phyloP scores from a whole-genome alignment of 2,888 invertebrate species.

The Pheosia tremula region DNA sequence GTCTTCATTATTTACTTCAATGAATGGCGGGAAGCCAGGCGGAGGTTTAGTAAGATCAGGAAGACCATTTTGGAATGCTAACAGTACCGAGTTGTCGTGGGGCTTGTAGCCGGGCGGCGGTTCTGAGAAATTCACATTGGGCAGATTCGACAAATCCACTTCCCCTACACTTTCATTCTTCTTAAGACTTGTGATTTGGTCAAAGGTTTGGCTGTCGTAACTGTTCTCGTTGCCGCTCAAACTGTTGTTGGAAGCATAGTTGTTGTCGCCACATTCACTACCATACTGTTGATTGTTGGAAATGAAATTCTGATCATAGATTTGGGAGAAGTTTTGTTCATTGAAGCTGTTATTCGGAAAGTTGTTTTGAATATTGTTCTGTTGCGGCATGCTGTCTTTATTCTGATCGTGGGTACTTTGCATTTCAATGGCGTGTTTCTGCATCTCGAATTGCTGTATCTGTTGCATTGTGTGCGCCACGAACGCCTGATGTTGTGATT shows the following conservation, averaged over 20 bases:
- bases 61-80: constrained; percentile 85
- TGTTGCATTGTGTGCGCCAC: constrained; percentile 95
- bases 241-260: constrained; percentile 73
- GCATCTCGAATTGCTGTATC: constrained; percentile 93
- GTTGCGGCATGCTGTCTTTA: constrained; percentile 58
- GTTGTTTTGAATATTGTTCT: constrained; percentile 57
- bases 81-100: constrained; percentile 51
- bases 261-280: constrained; percentile 76
- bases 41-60: constrained; percentile 95
- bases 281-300: constrained; percentile 66
- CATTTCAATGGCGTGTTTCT: constrained; percentile 88
- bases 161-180: constrained; percentile 60
- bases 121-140: constrained; percentile 76
- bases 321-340: constrained; percentile 64
- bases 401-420: constrained; percentile 67
- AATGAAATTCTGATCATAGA: constrained; percentile 66
- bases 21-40: constrained; percentile 88
- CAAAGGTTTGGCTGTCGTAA: constrained; percentile 77
- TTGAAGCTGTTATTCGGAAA: constrained; percentile 67
- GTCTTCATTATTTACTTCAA: constrained; percentile 86
- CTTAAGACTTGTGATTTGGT: constrained; percentile 63
- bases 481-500: constrained; percentile 98
- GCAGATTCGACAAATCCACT: constrained; percentile 64
- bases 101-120: constrained; percentile 78
- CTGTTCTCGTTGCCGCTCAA: constrained; percentile 81